phyloP scores from a whole-genome alignment of 1,140 invertebrate genomes.

The Eulimnadia texana region DNA sequence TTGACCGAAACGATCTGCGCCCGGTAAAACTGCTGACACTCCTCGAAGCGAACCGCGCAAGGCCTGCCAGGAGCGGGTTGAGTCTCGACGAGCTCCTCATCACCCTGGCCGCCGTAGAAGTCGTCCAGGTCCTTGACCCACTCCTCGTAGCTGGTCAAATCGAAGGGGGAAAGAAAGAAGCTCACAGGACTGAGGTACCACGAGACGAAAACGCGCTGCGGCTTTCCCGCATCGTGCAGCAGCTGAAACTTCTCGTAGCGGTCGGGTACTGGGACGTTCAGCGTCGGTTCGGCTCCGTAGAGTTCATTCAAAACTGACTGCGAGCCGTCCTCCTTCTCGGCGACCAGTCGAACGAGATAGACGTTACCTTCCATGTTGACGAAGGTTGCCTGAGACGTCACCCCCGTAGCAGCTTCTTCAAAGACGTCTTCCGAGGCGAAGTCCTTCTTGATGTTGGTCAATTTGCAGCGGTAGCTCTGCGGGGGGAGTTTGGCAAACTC shows the following conservation, averaged over 20 bases:
- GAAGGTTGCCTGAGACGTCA: neutral
- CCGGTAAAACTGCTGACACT: neutral
- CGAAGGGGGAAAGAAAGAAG: neutral
- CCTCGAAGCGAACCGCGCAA: neutral
- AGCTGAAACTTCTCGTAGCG: neutral
- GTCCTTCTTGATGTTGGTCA: slow-evolving; percentile 26
- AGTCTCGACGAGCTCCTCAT: neutral
- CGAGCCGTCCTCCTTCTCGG: neutral
- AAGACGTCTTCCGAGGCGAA: neutral
- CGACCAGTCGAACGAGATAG: neutral
- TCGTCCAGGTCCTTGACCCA: slow-evolving; percentile 4
- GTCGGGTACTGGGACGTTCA: neutral
- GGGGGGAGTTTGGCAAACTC: slow-evolving; percentile 48
- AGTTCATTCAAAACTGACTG: neutral
- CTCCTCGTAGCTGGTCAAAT: neutral
- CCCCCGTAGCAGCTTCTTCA: neutral
- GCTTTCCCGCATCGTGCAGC: neutral
- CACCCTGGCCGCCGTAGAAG: neutral
- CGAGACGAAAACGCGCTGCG: neutral
- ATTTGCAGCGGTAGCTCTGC: slow-evolving; percentile 47
- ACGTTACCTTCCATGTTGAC: neutral
- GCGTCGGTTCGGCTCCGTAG: neutral
- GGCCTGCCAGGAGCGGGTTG: neutral
- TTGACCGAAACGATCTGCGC: slow-evolving; percentile 3
- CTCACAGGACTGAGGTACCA: neutral